Evolutionary conservation across 2,797 vertebrate species (phyloP), one percentile per base, ranked within the genome.

Genomic region (Chiroxiphia lanceolata): DNA sequence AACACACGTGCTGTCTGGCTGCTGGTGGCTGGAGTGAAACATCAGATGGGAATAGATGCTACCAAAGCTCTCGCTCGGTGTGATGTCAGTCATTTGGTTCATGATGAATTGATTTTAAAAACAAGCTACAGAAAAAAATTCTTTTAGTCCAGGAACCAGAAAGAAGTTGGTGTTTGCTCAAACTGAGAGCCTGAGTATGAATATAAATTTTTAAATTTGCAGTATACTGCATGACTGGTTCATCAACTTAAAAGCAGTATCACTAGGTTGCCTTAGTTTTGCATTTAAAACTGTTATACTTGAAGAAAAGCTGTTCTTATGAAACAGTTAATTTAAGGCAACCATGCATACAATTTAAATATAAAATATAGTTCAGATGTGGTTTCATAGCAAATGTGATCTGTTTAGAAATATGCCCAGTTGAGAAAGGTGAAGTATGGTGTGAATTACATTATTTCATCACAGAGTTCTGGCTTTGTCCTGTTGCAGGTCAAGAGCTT

Each of bases 111-210:
- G 9, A 75, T 92, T 89, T 80, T 38, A 54, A 92, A 95, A 95
- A 85, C 40, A 75, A 85, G 27, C 27, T 59, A n/a, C 26, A 45
- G 71, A 72, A 94, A 89, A 89, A 81, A 79, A 36, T 11, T 36
- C 44, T 51, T 86, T 83, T 45, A 18, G 19, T 44, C 38, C 71
- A 34, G 42, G 75, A 92, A 90, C 44, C 33, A 60, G 82, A 27
- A 91, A 70, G 56, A 75, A 72, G 91, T 89, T 68, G 27, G n/a
- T 93, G 64, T 95, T 94, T 92, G 85, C 60, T 77, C 77, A 94
- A 48, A 60, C 50, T 48, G 76, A 85, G 68, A 70, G 59, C 60
- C 83, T 81, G 83, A 87, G 56, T 48, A 76, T 56, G 85, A 93
- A 83, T 92, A 90, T 63, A 69, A 72, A 50, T 86, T 80, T 91